phyloP scores from a whole-genome alignment of 2,888 invertebrate genomes.

The Lissonota sp. region DNA sequence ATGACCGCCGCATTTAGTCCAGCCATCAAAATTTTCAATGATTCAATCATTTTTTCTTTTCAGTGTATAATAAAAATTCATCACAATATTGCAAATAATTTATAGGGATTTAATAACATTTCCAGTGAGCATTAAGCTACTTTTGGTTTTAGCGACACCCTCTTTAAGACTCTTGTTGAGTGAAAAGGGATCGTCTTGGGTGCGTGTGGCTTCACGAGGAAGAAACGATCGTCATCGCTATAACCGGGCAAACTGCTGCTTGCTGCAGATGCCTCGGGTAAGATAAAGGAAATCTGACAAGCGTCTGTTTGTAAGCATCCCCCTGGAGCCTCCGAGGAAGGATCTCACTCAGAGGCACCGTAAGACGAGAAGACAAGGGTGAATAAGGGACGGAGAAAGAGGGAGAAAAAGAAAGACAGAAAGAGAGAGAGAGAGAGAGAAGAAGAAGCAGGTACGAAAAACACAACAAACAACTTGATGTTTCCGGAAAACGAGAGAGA shows the following conservation, averaged over 20 bases:
- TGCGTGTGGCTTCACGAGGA: conserved; percentile 58
- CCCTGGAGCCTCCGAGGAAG: conserved; percentile 74
- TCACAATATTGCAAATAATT: background rate
- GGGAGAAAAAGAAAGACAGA: conserved; percentile 17
- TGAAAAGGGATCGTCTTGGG: conserved; percentile 60
- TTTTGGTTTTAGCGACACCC: background rate
- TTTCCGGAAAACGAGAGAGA: conserved; percentile 46
- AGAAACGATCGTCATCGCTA: conserved; percentile 60
- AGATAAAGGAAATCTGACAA: conserved; percentile 83
- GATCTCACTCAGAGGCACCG: conserved; percentile 57
- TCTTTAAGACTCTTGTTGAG: background rate
- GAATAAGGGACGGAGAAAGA: conserved; percentile 12
- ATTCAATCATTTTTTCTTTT: background rate
- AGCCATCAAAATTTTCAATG: too few species aligned
- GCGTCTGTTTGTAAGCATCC: conserved; percentile 81
- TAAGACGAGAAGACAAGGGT: conserved; percentile 35
- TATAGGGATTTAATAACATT: background rate
- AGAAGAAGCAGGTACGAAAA: conserved; percentile 54
- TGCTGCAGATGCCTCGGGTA: conserved; percentile 77
- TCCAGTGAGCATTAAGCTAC: background rate
- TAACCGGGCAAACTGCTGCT: conserved; percentile 44
- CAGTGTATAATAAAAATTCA: background rate
- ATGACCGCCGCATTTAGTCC: too few species aligned
- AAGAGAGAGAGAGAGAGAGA: conserved; percentile 26
- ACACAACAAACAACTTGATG: conserved; percentile 57